Conservation (phyloP, 2,888 invertebrate species). For the Lapara coniferarum region DNA sequence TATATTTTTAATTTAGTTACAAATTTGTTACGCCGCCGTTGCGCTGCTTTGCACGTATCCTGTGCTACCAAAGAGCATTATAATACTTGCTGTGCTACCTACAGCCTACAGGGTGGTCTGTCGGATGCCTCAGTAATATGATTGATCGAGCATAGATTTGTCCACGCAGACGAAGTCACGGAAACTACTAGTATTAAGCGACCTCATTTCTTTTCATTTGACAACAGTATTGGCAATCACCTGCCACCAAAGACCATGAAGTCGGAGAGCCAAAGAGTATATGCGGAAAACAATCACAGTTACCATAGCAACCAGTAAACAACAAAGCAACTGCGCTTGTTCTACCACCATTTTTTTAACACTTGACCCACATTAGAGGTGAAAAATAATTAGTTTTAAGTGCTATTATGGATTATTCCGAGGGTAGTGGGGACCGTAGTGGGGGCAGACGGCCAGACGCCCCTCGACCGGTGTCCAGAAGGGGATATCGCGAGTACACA, state of each 20-base stretch:
- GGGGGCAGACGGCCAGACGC: constrained; percentile 59
- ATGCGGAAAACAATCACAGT: constrained; percentile 41
- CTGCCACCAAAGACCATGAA: neutral
- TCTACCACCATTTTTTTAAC: constrained; percentile 37
- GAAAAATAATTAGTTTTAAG: constrained; percentile 45
- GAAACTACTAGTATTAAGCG: no score
- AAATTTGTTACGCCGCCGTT: no score
- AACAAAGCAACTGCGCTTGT: constrained; percentile 69
- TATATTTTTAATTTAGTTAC: no score
- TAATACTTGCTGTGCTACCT: no score
- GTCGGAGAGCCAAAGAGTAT: no score
- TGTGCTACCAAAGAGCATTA: no score
- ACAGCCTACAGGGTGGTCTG: no score
- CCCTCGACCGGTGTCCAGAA: constrained; percentile 69
- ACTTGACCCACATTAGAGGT: constrained; percentile 52
- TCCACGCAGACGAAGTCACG: no score
- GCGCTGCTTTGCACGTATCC: no score
- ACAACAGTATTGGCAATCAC: neutral
- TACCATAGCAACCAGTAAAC: constrained; percentile 61
- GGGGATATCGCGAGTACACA: constrained; percentile 70
- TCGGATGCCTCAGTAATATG: no score
- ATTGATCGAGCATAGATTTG: no score
- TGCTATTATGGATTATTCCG: constrained; percentile 76
- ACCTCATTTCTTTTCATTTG: no score
- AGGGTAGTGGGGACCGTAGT: constrained; percentile 60